Percentiles rank a stretch among this genome's conserved stretches.
Evolutionary conservation across 1,140 invertebrate species (phyloP).

Genomic region (Drosophila truncata): DNA sequence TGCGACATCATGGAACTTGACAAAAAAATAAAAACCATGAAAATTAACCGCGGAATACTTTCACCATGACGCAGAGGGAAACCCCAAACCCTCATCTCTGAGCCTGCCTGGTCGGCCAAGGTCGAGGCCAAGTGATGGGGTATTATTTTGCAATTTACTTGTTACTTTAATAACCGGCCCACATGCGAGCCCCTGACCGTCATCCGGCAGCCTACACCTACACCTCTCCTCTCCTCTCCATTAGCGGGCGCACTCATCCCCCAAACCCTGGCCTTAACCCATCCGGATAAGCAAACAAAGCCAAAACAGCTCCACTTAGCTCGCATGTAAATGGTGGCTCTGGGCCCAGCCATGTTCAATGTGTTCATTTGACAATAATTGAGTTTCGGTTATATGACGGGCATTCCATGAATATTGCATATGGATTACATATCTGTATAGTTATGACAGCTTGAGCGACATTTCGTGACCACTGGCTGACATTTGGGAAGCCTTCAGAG

Average conservation of each 20-base stretch:
- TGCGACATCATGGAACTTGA: slow-evolving; percentile 20
- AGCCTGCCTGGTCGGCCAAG: slow-evolving; percentile 13
- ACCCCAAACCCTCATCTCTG: slow-evolving; percentile 31
- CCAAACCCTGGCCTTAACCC: slow-evolving; percentile 33
- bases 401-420: slow-evolving; percentile 35
- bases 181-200: slow-evolving; percentile 42
- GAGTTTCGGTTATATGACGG: slow-evolving; percentile 42
- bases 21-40: slow-evolving; percentile 7
- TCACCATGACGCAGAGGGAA: slow-evolving; percentile 34
- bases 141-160: slow-evolving; percentile 66
- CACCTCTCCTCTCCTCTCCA: neutral
- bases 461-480: slow-evolving; percentile 41
- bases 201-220: slow-evolving; percentile 10
- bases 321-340: slow-evolving; percentile 46
- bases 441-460: slow-evolving; percentile 36
- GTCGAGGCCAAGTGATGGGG: slow-evolving; percentile 37
- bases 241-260: slow-evolving; percentile 17
- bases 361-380: slow-evolving; percentile 58
- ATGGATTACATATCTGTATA: slow-evolving; percentile 29
- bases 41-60: slow-evolving; percentile 41
- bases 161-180: slow-evolving; percentile 56
- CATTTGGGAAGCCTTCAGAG: slow-evolving; percentile 8
- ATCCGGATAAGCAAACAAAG: slow-evolving; percentile 26
- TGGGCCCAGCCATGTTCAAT: slow-evolving; percentile 28
- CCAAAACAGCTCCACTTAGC: slow-evolving; percentile 14